A percentile compares a stretch with the other conserved stretches of the same genome.
Conservation (phyloP, 2,113 vertebrate genomes). For the Morone saxatilis region DNA sequence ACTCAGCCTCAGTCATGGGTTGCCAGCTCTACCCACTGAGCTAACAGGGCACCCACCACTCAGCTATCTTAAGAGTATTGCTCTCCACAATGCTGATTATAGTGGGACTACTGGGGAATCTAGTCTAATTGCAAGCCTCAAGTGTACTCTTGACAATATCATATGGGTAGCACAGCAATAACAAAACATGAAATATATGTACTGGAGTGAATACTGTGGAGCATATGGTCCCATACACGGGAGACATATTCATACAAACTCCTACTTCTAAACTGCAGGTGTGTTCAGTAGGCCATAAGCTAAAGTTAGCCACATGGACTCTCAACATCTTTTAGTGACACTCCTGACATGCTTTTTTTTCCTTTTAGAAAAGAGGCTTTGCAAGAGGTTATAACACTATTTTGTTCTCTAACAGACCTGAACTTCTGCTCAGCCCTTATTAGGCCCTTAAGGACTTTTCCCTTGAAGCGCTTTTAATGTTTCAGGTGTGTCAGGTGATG, state of each 20-base stretch:
- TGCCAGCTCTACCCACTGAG: too few species aligned
- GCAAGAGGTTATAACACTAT: neutral
- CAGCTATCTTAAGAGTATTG: neutral
- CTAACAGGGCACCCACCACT: too few species aligned
- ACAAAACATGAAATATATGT: neutral
- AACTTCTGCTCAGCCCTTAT: constrained; percentile 28
- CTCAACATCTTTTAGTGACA: neutral
- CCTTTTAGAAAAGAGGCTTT: neutral
- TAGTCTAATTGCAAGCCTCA: neutral
- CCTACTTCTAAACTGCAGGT: too few species aligned
- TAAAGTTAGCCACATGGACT: too few species aligned
- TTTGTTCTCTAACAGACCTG: constrained; percentile 5
- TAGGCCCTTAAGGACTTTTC: constrained; percentile 10
- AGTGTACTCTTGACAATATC: neutral
- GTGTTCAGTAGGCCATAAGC: too few species aligned
- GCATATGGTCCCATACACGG: neutral
- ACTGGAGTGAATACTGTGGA: neutral
- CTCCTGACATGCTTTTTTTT: neutral
- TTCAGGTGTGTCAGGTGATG: constrained; percentile 9
- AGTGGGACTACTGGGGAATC: neutral
- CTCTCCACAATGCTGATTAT: neutral
- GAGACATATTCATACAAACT: neutral
- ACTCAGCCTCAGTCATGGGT: too few species aligned
- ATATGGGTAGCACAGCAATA: neutral
- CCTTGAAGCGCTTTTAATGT: neutral